These are phyloP conservation scores for Silurus aristotelis DNA, from an alignment of 2,797 vertebrate genomes.

Conservation along the genomic window DNA sequence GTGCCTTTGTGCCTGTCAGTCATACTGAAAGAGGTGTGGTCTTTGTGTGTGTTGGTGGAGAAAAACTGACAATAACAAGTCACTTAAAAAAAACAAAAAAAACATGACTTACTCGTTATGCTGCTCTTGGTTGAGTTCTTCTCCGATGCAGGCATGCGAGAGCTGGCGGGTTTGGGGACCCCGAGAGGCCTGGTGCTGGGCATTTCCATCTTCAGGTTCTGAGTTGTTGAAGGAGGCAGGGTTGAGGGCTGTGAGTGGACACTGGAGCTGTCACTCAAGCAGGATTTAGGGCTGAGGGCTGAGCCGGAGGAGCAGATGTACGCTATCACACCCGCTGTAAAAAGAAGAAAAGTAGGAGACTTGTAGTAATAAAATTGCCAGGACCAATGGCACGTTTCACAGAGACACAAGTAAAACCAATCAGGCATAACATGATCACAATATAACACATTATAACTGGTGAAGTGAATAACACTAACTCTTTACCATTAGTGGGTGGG, in stretches of 20 bases:
- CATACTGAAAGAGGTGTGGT: background rate
- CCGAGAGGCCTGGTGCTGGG: constrained; percentile 66
- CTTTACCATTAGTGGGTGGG: too few relatives aligned
- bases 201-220: constrained; percentile 75
- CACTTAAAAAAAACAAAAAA: too few relatives aligned
- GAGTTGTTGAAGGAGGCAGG: constrained; percentile 81
- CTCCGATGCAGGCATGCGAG: constrained; percentile 67
- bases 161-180: constrained; percentile 66
- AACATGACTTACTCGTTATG: constrained; percentile 84
- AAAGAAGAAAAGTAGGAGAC: background rate
- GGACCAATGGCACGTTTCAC: background rate
- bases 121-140: constrained; percentile 77
- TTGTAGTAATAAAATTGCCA: background rate
- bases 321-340: constrained; percentile 91
- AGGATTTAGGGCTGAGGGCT: constrained; percentile 86
- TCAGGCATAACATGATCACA: background rate
- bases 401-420: background rate
- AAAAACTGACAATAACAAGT: background rate
- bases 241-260: constrained; percentile 82
- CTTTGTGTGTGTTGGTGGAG: background rate
- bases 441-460: too few relatives aligned
- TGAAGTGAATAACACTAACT: too few relatives aligned
- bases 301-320: constrained; percentile 92
- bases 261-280: constrained; percentile 84
- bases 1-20: background rate